A percentile compares a stretch with the other conserved stretches of the same genome.
Conservation (phyloP, 2,113 vertebrate species). For the Paraplagusia blochii region DNA sequence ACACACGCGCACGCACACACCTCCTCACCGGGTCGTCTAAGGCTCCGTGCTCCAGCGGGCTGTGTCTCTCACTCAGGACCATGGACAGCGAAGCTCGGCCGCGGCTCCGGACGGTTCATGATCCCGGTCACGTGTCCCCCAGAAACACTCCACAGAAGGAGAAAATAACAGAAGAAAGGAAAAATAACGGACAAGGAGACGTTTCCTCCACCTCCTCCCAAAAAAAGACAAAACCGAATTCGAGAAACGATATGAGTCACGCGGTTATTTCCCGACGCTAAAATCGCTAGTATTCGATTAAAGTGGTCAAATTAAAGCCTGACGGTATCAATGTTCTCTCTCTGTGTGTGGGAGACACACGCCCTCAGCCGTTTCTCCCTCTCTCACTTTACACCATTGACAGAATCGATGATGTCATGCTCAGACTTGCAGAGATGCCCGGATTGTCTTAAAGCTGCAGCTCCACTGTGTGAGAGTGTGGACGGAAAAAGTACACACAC, state of each 20-base stretch:
- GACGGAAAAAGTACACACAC: slow-evolving; percentile 6
- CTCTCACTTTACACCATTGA: slow-evolving; percentile 72
- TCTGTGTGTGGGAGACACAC: slow-evolving; percentile 27
- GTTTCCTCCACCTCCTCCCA: not conserved
- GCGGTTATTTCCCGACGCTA: too few species aligned
- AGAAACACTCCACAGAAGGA: not conserved
- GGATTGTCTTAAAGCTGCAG: slow-evolving; percentile 72
- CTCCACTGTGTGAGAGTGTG: not conserved
- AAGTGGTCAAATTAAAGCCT: not conserved
- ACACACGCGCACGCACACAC: not conserved
- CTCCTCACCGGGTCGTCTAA: slow-evolving; percentile 68
- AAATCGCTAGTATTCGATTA: too few species aligned
- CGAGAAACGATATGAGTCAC: too few species aligned
- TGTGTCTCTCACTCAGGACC: slow-evolving; percentile 74
- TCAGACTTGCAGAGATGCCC: slow-evolving; percentile 64
- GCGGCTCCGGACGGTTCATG: slow-evolving; percentile 78
- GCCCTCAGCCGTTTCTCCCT: slow-evolving; percentile 46
- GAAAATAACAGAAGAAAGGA: not conserved
- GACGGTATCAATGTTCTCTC: slow-evolving; percentile 35
- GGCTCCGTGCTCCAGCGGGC: slow-evolving; percentile 64
- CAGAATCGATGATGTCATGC: slow-evolving; percentile 79
- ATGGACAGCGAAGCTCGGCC: slow-evolving; percentile 78
- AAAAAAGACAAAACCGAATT: not conserved
- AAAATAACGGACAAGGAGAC: not conserved
- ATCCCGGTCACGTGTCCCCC: slow-evolving; percentile 52